Base-by-base conservation (phyloP, 2,888 invertebrate species). In the Drosophila nr. medialis region DNA sequence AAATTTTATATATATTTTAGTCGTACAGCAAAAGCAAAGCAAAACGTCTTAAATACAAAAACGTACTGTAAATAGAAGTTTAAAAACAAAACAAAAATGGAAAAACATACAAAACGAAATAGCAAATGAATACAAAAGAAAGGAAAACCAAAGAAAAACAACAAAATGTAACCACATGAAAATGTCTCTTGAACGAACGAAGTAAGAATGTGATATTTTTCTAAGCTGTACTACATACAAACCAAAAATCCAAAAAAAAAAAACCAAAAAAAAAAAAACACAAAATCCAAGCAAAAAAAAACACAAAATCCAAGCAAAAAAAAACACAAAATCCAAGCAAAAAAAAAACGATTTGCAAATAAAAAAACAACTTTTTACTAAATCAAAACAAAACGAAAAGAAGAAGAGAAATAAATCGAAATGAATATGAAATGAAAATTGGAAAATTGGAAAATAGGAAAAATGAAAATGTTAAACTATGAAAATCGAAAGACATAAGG, bases 131-230 rank as follows among this genome's bases (percentile, higher is more conserved):
- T 78, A 68, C 68, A 83, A 83, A 68, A 62, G 81, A 73, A 76
- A 73, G 51, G 30, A 67, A 71, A 63, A 58, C 60, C 56, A 49
- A 64, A 61, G 34, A 54, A 54, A 27, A 27, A 36, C 21, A 71
- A 71, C 71, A 72, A 80, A 83, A 84, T 77, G 70, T 80, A 86
- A 78, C 62, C 75, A 78, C 79, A 75, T 75, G 45, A 68, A 86
- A 91, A 88, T 91, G 89, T 92, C 92, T 93, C 92, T 92, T 90
- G 92, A 93, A 92, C 92, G 92, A 93, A 93, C 93, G 93, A 93
- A 93, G 92, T 91, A 92, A 92, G 92, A 92, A 93, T 93, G 93
- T 93, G 93, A 93, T 93, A 93, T 93, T 93, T 93, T 93, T 93
- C 92, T 93, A 93, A 90, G 91, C 85, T 86, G 89, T 89, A 91